A percentile compares a stretch with the other conserved stretches of the same genome.
Evolutionary conservation across 2,113 vertebrate species (phyloP).

Genomic region (Gymnogyps californianus): DNA sequence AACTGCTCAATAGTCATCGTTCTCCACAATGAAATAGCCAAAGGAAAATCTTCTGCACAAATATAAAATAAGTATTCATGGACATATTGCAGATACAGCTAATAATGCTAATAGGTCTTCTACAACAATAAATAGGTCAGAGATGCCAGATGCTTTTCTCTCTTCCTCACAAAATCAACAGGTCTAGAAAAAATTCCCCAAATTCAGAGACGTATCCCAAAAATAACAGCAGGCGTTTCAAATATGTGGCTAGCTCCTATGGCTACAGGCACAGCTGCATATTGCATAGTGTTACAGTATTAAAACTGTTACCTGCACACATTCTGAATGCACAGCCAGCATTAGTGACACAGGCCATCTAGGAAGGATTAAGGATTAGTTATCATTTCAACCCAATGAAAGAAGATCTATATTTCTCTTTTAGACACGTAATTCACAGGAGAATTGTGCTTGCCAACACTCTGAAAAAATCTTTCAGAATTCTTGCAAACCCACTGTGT

Average conservation of each 20-base stretch:
- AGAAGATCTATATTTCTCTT: conserved; percentile 79
- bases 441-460: conserved; percentile 74
- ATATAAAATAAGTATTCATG: background rate
- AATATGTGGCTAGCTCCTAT: background rate
- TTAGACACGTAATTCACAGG: conserved; percentile 73
- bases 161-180: background rate
- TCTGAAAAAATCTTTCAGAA: conserved; percentile 81
- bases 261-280: background rate
- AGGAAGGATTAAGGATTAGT: conserved; percentile 75
- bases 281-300: background rate
- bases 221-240: background rate
- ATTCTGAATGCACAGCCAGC: conserved; percentile 34
- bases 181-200: background rate
- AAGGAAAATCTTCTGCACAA: background rate
- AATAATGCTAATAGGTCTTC: background rate
- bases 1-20: background rate
- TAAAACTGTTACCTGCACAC: conserved; percentile 45
- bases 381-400: conserved; percentile 77
- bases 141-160: background rate
- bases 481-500: conserved; percentile 80
- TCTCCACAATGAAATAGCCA: background rate
- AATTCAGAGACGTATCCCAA: background rate
- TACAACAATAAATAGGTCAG: background rate
- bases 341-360: conserved; percentile 58
- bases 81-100: background rate